phyloP scores from a whole-genome alignment of 2,113 vertebrate species.

The Probosciger aterrimus region DNA sequence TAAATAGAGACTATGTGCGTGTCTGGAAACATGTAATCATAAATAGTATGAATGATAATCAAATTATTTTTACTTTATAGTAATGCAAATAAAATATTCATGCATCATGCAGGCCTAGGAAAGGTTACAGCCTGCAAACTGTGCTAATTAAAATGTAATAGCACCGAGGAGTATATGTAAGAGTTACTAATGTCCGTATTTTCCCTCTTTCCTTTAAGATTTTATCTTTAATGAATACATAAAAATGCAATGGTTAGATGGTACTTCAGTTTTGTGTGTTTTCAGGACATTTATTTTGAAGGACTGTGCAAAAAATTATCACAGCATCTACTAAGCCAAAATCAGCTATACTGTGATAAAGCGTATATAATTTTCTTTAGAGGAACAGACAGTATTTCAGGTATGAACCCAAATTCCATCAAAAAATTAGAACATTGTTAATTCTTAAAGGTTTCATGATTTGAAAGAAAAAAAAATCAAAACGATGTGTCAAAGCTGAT shows the following conservation, averaged over 20 bases:
- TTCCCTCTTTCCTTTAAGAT: conserved; percentile 40
- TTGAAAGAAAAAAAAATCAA: neutral
- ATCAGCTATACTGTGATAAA: neutral
- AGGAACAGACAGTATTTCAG: neutral
- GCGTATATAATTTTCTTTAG: neutral
- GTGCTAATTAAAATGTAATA: conserved; percentile 58
- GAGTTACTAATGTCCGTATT: conserved; percentile 27
- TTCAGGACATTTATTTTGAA: conserved; percentile 21
- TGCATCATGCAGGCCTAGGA: conserved; percentile 20
- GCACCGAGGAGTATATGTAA: neutral
- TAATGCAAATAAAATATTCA: conserved; percentile 59
- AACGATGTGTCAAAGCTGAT: neutral
- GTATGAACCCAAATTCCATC: neutral
- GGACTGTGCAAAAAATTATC: conserved; percentile 11
- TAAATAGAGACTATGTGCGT: conserved; percentile 1
- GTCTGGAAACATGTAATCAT: conserved; percentile 16
- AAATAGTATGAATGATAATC: conserved; percentile 41
- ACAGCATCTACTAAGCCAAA: neutral
- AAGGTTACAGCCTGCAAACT: conserved; percentile 56
- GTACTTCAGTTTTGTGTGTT: conserved; percentile 1
- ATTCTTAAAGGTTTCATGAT: neutral
- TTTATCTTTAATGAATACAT: conserved; percentile 52
- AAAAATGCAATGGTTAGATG: conserved; percentile 44
- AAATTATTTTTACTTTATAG: conserved; percentile 58
- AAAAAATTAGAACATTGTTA: neutral